phyloP scores from a whole-genome alignment of 2,113 vertebrate species.

The Dermatemys mawii region DNA sequence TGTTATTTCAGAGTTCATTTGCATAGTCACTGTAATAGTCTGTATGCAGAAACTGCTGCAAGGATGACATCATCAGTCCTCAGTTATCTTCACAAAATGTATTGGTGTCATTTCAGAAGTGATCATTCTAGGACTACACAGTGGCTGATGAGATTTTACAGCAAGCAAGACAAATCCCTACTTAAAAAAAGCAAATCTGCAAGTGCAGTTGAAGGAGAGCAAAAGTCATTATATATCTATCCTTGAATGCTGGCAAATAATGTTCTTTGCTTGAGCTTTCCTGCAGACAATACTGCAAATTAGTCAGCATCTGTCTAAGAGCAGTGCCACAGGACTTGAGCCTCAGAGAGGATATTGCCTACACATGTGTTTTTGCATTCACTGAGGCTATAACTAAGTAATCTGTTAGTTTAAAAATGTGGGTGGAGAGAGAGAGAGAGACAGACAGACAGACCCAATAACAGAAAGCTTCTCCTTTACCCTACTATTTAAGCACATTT shows the following conservation, averaged over 20 bases:
- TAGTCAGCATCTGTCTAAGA: slow-evolving; percentile 48
- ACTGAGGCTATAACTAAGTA: not conserved
- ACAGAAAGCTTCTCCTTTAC: not conserved
- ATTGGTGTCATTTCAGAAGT: slow-evolving; percentile 56
- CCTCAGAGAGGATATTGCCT: not conserved
- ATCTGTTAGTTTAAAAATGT: not conserved
- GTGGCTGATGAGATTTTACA: slow-evolving; percentile 60
- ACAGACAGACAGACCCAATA: not conserved
- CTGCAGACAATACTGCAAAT: slow-evolving; percentile 56
- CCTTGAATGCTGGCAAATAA: slow-evolving; percentile 18
- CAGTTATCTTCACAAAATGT: slow-evolving; percentile 40
- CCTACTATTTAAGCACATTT: fast-evolving
- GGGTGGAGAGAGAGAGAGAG: too few relatives aligned
- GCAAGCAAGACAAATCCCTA: slow-evolving; percentile 22
- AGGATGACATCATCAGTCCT: slow-evolving; percentile 63
- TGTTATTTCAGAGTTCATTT: slow-evolving; percentile 43
- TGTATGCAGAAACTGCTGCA: slow-evolving; percentile 45
- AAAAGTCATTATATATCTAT: not conserved
- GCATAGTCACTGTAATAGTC: slow-evolving; percentile 53
- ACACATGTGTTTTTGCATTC: not conserved
- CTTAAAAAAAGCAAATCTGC: not conserved
- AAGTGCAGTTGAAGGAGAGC: not conserved
- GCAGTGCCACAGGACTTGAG: not conserved
- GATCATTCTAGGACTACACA: slow-evolving; percentile 45
- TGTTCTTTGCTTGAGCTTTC: not conserved